Base-by-base conservation (phyloP, 2,888 invertebrate species). In the Dorcus hopei region DNA sequence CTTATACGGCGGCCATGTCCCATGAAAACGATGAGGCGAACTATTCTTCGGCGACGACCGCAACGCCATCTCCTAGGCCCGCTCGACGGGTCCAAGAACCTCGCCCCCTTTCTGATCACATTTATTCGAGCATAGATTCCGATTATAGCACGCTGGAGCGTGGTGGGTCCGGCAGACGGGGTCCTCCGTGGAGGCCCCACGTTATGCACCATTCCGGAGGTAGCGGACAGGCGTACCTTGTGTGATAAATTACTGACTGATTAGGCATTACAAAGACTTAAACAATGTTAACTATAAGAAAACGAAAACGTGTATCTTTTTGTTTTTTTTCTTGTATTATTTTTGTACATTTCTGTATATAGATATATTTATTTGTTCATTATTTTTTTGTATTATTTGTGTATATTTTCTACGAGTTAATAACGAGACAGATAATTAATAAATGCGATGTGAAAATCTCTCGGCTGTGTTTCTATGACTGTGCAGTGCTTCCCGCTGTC, bases 41-140 rank as follows among this genome's bases (percentile, higher is more conserved):
- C 71, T 86, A 86, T 68, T 85, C 85, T 40, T 85, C 86, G 59
- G 85, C 86, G 58, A 85, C 85, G 68, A 84, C 86, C 40, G 87
- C 87, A 51, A 87, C 87, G 16, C 87, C 87, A 43, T 84, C 83
- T 40, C 84, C 84, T 1, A 74, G 83, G 67, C 83, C 85, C 16
- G 65, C 70, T 48, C 67, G 79, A 57, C 64, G 78, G 52, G 62
- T 81, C 79, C 86, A 86, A 45, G 84, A 85, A 67, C 85, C 88
- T 64, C 81, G 91, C 71, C 93, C 93, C 52, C 86, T 91, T 64
- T 91, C 91, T 68, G 93, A 93, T 79, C 93, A 93, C 77, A 93
- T 93, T 73, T 93, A 93, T 77, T 92, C 92, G 56, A 92, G 91
- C 73, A 93, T 93, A 78, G 93, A 93, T 79, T 92, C 92, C 60